Base-by-base conservation (phyloP, 2,888 invertebrate genomes). In the Chelonus formosanus region DNA sequence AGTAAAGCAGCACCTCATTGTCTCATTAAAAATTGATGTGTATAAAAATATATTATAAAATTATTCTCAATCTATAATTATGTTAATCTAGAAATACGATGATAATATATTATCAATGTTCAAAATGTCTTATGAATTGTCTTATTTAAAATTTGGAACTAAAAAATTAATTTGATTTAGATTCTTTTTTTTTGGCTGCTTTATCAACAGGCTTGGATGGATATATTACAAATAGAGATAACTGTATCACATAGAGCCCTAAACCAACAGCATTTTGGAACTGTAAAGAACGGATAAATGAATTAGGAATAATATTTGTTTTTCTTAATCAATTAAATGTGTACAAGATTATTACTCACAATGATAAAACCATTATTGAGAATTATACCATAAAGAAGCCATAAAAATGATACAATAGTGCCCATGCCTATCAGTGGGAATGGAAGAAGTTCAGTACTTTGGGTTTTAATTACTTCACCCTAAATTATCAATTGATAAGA, bases 351-450 rank as follows among this genome's bases (percentile, higher is more conserved):
- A n/a, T 43, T 78, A 88, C 90, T 88, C 81, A 94, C 94, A 76
- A 92, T 87, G 76, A 95, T 88, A 84, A 94, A 94, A 66, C 85
- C 80, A 82, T 95, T 94, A 71, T 89, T 85, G 65, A 95, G 87
- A 52, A 93, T 89, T 72, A 92, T 86, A 8, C 95, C 95, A 82
- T 96, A 96, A 0, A 92, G 77, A 60, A 92, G 85, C 96, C 95
- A 96, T 79, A 91, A 88, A 70, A 89, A 87, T 34, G 92, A 89
- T 8, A 96, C 94, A 4, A 94, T 77, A 40, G 94, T 89, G 71
- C 93, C 95, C 73, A 93, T 91, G 44, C 94, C 84, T 76, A 96
- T 95, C 67, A 97, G 87, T 5, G 95, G 94, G 81, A 97, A 94
- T 4, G 97, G 96, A 84, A 98, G 87, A 45, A 91, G 90, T 69